phyloP scores from a whole-genome alignment of 1,140 invertebrate species.

The Nylanderia fulva region DNA sequence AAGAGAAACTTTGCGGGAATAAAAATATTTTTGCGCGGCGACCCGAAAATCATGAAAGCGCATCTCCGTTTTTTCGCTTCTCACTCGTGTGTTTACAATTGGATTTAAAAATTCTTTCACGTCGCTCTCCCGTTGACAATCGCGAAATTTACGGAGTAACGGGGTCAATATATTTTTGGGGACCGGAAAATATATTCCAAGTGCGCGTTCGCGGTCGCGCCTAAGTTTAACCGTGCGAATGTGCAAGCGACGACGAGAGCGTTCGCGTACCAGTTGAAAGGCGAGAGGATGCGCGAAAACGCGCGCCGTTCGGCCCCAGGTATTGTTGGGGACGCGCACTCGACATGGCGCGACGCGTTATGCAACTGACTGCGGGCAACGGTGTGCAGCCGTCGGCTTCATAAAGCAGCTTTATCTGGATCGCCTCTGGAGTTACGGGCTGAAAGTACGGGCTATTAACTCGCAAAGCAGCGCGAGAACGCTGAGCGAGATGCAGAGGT shows the following conservation, averaged over 20 bases:
- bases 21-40: not conserved
- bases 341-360: slow-evolving; percentile 38
- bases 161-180: not conserved
- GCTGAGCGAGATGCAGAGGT: not conserved
- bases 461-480: slow-evolving; percentile 59
- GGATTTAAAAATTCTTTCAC: slow-evolving; percentile 31
- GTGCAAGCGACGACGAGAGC: slow-evolving; percentile 48
- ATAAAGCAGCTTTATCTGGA: slow-evolving; percentile 77
- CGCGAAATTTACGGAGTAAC: slow-evolving; percentile 32
- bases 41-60: not conserved
- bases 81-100: not conserved
- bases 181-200: slow-evolving; percentile 41
- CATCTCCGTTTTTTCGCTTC: not conserved
- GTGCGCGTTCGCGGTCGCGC: slow-evolving; percentile 22
- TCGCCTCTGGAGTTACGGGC: slow-evolving; percentile 70
- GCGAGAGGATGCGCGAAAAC: slow-evolving; percentile 11
- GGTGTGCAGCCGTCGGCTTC: slow-evolving; percentile 64
- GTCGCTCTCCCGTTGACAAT: not conserved
- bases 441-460: slow-evolving; percentile 76
- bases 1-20: not conserved
- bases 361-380: slow-evolving; percentile 57
- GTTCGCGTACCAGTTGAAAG: slow-evolving; percentile 22
- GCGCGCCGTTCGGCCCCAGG: slow-evolving; percentile 28
- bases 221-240: slow-evolving; percentile 36
- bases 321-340: slow-evolving; percentile 52